Evolutionary conservation across 1,140 invertebrate species (phyloP).

Genomic region (Aculops lycopersici): DNA sequence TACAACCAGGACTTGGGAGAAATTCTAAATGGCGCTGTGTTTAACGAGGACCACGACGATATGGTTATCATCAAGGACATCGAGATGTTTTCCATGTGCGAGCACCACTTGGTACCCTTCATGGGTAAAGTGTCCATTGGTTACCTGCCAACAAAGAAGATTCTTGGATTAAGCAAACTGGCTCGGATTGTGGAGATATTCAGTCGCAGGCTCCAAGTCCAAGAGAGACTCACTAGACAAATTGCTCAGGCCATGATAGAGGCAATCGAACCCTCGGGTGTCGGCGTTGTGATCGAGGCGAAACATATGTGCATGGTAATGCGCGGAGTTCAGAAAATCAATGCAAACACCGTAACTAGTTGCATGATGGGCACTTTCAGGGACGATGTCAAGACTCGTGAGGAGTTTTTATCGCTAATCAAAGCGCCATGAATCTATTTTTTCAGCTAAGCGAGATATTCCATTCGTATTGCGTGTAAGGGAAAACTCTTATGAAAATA

Average conservation of each 20-base stretch:
- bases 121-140: constrained; percentile 89
- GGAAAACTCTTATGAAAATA: too few species aligned
- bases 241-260: constrained; percentile 85
- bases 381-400: constrained; percentile 86
- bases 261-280: constrained; percentile 74
- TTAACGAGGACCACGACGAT: constrained; percentile 95
- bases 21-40: constrained; percentile 81
- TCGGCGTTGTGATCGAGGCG: constrained; percentile 96
- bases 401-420: constrained; percentile 68
- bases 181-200: constrained; percentile 91
- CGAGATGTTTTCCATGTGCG: constrained; percentile 98
- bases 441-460: too few species aligned
- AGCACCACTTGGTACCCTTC: constrained; percentile 94
- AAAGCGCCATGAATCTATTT: too few species aligned
- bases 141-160: constrained; percentile 85
- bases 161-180: constrained; percentile 76
- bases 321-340: constrained; percentile 94
- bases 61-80: constrained; percentile 99
- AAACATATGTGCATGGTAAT: constrained; percentile 99
- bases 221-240: constrained; percentile 89
- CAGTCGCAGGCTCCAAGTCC: constrained; percentile 76
- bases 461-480: too few species aligned
- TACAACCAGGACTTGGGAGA: constrained; percentile 92
- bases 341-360: constrained; percentile 88
- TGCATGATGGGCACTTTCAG: constrained; percentile 99